A percentile compares a stretch with the other conserved stretches of the same genome.
Evolutionary conservation across 2,797 vertebrate species (phyloP).

Genomic region (Lithobates sylvaticus): DNA sequence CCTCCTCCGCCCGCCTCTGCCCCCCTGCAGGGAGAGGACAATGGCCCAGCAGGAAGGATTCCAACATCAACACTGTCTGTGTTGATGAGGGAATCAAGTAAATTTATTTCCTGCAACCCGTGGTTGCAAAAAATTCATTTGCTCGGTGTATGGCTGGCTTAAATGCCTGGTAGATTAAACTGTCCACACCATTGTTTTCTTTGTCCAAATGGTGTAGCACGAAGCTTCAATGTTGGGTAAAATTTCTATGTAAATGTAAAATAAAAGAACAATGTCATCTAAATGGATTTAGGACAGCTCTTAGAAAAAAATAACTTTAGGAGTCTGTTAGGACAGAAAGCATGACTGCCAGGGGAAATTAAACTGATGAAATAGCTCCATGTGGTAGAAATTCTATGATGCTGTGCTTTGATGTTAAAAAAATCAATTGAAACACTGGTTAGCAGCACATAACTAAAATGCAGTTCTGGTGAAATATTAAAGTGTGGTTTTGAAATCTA

Average conservation of each 20-base stretch:
- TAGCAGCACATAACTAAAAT: slow-evolving; percentile 3
- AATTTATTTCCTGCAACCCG: too few relatives aligned
- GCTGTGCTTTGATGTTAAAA: background rate
- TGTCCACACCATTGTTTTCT: too few relatives aligned
- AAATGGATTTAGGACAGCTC: background rate
- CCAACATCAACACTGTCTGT: too few relatives aligned
- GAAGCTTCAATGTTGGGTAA: background rate
- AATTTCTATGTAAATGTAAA: background rate
- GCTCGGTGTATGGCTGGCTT: too few relatives aligned
- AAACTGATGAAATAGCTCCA: background rate
- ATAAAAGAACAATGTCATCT: background rate
- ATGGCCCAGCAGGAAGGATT: too few relatives aligned
- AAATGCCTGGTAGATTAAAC: too few relatives aligned
- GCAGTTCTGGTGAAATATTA: slow-evolving; percentile 3
- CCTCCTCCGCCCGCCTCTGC: too few relatives aligned
- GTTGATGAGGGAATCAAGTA: too few relatives aligned
- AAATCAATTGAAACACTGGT: slow-evolving; percentile 19
- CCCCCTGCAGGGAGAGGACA: too few relatives aligned
- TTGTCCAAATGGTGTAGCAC: too few relatives aligned
- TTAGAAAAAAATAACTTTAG: background rate
- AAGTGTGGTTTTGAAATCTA: slow-evolving; percentile 12
- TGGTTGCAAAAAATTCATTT: too few relatives aligned
- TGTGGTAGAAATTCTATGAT: background rate
- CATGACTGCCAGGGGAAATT: background rate
- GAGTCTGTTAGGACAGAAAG: background rate